phyloP scores from a whole-genome alignment of 2,113 vertebrate genomes.

The Recurvirostra avosetta region DNA sequence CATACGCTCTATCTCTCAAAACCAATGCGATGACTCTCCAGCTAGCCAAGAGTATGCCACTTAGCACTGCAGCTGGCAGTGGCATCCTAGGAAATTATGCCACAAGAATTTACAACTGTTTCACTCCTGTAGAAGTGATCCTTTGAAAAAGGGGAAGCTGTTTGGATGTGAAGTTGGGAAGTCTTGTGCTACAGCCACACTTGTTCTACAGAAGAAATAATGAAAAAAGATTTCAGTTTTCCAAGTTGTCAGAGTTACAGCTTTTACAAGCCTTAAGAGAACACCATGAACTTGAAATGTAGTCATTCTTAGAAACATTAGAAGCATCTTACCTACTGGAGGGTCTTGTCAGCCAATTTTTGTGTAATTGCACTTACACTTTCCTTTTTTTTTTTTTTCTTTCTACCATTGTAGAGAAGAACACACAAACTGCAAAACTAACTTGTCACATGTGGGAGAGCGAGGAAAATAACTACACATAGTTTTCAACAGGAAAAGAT shows the following conservation, averaged over 20 bases:
- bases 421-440: neutral
- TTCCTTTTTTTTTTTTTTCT: neutral
- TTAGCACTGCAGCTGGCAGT: neutral
- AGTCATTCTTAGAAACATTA: neutral
- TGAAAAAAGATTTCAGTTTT: neutral
- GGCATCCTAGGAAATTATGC: neutral
- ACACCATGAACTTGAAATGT: neutral
- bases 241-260: neutral
- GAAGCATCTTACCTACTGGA: neutral
- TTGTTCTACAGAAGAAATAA: neutral
- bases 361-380: neutral
- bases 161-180: neutral
- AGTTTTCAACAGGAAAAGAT: neutral
- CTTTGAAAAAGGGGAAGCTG: neutral
- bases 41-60: neutral
- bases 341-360: neutral
- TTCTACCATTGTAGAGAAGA: neutral
- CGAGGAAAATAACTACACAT: neutral
- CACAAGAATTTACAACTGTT: neutral
- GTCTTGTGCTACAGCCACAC: neutral
- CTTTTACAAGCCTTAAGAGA: neutral
- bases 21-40: neutral
- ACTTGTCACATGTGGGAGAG: neutral
- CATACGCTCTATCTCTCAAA: neutral
- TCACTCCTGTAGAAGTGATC: neutral